Base-by-base conservation (phyloP, 2,888 invertebrate species). In the Gymnocheta viridis region DNA sequence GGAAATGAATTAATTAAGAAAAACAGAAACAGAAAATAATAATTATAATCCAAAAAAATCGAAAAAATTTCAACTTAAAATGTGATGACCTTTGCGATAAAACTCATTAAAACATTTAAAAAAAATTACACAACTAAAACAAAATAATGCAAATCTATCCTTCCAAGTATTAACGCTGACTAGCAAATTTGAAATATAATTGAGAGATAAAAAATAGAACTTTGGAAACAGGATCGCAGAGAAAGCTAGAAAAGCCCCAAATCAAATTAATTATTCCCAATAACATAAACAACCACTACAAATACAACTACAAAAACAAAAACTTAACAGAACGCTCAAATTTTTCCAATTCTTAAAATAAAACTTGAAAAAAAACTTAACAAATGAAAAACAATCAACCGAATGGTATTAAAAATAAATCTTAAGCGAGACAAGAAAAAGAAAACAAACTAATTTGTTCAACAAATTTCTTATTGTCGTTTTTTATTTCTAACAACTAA, bases 1-100 rank as follows among this genome's bases (percentile, higher is more conserved):
- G 90, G 90, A 90, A 89, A 87, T 78, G 72, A 79, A 70, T 62
- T n/a, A 56, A 54, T 51, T 7, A 51, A 62, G 1, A 38, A 69
- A 47, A 41, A 73, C 10, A 44, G 19, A 60, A 69, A 60, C 49
- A 35, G n/a, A n/a, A n/a, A n/a, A 17, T 12, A 35, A 69, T 17
- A 60, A 51, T 29, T 69, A n/a, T 69, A 69, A 67, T 44, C 44
- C 27, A 72, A 49, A 41, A 69, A 35, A 17, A 17, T 19, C 6
- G 2, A 6, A 44, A 10, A 62, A 81, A 49, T 9, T 66, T 14
- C 38, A 66, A 60, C 17, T 14, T 14, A 29, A 72, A 66, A 67
- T 64, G 77, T 64, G 54, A 74, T 67, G 19, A 67, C 6, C 41
- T 79, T 56, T 62, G 35, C 64, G 54, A 24, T 38, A 62, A 56